Base-by-base conservation (phyloP, 2,888 invertebrate species). In the Neoascia interrupta region DNA sequence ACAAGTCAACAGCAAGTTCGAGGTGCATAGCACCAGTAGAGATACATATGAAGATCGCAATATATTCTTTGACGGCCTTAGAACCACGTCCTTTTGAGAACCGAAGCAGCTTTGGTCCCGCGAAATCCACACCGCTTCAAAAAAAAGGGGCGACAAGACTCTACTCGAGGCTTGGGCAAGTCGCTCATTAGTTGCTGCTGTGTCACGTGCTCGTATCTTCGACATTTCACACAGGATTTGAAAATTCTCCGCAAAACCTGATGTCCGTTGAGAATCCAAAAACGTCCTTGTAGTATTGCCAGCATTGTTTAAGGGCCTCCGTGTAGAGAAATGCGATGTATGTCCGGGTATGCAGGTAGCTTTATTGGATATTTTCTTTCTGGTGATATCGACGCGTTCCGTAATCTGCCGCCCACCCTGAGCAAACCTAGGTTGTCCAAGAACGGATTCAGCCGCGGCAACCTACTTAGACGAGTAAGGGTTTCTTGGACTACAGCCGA, bases 71-170 rank as follows among this genome's bases (percentile, higher is more conserved):
- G 0, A 63, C 45, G 3, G 49, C 3, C 10, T 60, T 51, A 6
- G 60, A 13, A 6, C 49, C 60, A 19, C 51, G 43, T 5, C 70
- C 53, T 8, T 61, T 51, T 1, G 61, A 53, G 10, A 70, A 23
- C 1, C 43, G 43, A 2, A 58, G 31, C 2, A 8, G 6, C 8
- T 19, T 13, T 11, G 43, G 43, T 1, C 13, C 41, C 1, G 43
- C 18, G 10, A 43, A 43, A 13, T 43, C 11, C 5, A 58, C 31
- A 4, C 31, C 43, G 15, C 11, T 43, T 8, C 28, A 28, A 5
- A 41, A n/a, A 10, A 28, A 56, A 41, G 1, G 39, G 19, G 5
- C n/a, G 39, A 16, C 56, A 41, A 41, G 28, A 13, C 3, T 41
- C 28, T 0, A 56, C 18, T 2, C 28, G 19, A 5, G 41, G 11